Percentiles rank a stretch among this genome's conserved stretches.
Evolutionary conservation across 2,113 vertebrate species (phyloP).

Genomic region (Salvelinus namaycush): DNA sequence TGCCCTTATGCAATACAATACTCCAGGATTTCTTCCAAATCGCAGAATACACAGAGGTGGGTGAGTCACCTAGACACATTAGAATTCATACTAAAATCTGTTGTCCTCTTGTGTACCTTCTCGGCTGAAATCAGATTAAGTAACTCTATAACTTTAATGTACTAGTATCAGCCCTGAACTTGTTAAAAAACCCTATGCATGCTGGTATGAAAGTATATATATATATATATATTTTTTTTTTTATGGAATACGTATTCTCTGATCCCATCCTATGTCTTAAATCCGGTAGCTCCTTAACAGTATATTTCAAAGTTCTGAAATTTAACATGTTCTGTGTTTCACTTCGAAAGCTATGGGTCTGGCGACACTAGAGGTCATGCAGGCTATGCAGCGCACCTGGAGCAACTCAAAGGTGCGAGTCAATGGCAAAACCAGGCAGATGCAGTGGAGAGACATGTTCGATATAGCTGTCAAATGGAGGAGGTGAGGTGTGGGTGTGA

Average conservation of each 20-base stretch:
- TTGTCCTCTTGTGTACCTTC: too few species aligned
- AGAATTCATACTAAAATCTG: too few species aligned
- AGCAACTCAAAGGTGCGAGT: slow-evolving; percentile 95
- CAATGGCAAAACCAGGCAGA: slow-evolving; percentile 90
- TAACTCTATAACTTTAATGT: too few species aligned
- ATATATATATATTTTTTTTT: too few species aligned
- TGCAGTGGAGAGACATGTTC: slow-evolving; percentile 99
- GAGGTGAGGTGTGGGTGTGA: slow-evolving; percentile 74
- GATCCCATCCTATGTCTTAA: background rate
- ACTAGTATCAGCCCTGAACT: too few species aligned
- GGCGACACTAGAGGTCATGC: slow-evolving; percentile 95
- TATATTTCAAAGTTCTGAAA: background rate
- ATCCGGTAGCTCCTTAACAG: background rate
- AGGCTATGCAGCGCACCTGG: slow-evolving; percentile 93
- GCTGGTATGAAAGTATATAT: too few species aligned
- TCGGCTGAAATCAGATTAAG: too few species aligned
- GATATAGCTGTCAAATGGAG: slow-evolving; percentile 97
- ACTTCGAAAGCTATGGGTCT: slow-evolving; percentile 88
- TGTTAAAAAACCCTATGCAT: too few species aligned
- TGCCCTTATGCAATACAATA: slow-evolving; percentile 95
- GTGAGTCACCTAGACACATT: too few species aligned
- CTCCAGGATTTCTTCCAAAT: slow-evolving; percentile 94
- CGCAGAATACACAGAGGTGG: slow-evolving; percentile 93
- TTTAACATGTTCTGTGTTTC: background rate
- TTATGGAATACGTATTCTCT: too few species aligned